Evolutionary conservation across 2,888 invertebrate species (phyloP), one percentile per base, ranked within the genome.

Genomic region (Coremacera marginata): DNA sequence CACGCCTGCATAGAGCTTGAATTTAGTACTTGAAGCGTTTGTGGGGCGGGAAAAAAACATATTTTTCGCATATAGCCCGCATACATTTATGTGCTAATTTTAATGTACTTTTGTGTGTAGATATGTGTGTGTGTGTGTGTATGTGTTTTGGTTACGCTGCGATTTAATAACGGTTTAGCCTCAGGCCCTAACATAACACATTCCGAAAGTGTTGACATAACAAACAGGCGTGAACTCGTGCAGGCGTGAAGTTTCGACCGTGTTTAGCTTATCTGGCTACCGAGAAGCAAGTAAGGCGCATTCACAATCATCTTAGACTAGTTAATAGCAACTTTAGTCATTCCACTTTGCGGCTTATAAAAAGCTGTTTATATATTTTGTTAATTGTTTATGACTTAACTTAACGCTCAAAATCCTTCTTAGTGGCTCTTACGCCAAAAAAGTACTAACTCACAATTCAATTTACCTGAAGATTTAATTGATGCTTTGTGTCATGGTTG

Each of bases 321-420:
- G 25, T 67, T 51, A 68, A 49, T 49, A 11, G 27, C 16, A 22
- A 31, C 27, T 51, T 51, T 51, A n/a, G 68, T 68, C 68, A 51
- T 22, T 22, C 49, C 68, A 51, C 16, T 51, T 51, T 60, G 60
- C 16, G 14, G 68, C 27, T 68, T 14, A 22, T 70, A 11, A 57
- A 27, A 52, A 67, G 14, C 22, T 9, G 70, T 60, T 27, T 19
- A 37, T 9, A 60, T 14, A 37, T 55, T 62, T n/a, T 25, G 72
- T 25, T 11, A 8, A 60, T 62, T 72, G 44, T 72, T 72, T 72
- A 62, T 72, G 72, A 25, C 72, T 62, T 27, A 49, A 68, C 49
- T 44, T 14, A n/a, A 60, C 9, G 60, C 14, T 22, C 27, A 60
- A 37, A 60, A 44, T 55, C 27, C 44, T 72, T 49, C 25, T 31